Base-by-base conservation (phyloP, 2,797 vertebrate genomes). In the Microchirus variegatus region DNA sequence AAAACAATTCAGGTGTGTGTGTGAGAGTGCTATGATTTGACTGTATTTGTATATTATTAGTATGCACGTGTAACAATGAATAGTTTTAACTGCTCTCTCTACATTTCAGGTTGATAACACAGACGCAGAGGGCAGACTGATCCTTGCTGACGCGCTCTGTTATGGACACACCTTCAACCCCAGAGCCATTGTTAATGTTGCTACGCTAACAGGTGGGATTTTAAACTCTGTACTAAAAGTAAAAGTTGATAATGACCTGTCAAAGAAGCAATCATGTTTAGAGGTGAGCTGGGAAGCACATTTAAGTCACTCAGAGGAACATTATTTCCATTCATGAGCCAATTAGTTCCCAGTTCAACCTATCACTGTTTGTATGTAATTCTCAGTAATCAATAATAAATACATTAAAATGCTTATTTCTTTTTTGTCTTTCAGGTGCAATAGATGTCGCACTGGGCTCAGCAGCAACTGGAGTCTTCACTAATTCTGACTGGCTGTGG, bases 401-500 rank as follows among this genome's bases (percentile, higher is more conserved):
- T 3, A 11, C 6, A 38, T 38, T 2, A 11, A 9, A 38, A 38
- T 9, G 36, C 6, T 38, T 3, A 38, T 13, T 9, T 11, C 8
- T 15, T 35, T 3, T 47, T 68, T 22, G 22, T 22, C 58, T 10
- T 71, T 66, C 40, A 99, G 97, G 98, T 84, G 98, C 96, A 9
- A 96, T 99, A 90, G 95, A 96, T 82, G 88, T 98, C 10, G 97
- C 98, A 15, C 54, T 99, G 54, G 98, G 98, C 16, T 99, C 98
- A 42, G 95, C 95, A 52, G 96, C 96, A 0, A 87, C 97, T 19
- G 98, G 96, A n/a, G 96, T 99, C 22, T 99, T 99, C 60, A 96
- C 96, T 59, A 99, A 97, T 72, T 99, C 97, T 3, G 90, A 96
- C 67, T 96, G 95, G 96, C 94, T 99, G 49, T 99, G 96, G 96